phyloP scores from a whole-genome alignment of 2,113 vertebrate species.

The Neolamprologus sp. region DNA sequence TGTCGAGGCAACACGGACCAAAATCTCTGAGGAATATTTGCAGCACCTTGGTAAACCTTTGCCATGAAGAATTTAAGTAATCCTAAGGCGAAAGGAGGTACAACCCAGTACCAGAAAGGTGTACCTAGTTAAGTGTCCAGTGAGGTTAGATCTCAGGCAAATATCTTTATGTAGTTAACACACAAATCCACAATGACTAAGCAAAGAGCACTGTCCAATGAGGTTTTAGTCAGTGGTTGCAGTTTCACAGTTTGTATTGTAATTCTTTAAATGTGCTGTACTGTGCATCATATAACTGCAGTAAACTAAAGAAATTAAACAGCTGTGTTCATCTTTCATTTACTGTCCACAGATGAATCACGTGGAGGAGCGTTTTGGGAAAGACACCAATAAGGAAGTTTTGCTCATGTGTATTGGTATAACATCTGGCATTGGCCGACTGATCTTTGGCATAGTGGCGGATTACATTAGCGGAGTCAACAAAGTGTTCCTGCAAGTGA shows the following conservation, averaged over 20 bases:
- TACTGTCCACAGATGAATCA: constrained; percentile 80
- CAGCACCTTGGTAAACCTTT: not conserved
- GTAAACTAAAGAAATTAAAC: not conserved
- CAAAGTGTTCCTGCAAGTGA: constrained; percentile 94
- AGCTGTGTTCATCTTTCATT: not conserved
- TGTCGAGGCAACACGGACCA: not conserved
- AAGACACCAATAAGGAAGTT: constrained; percentile 74
- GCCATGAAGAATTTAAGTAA: not conserved
- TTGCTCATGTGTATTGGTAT: constrained; percentile 90
- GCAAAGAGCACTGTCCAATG: not conserved
- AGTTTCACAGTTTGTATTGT: not conserved
- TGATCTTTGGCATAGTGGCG: constrained; percentile 86
- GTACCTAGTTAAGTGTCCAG: not conserved
- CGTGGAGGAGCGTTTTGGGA: constrained; percentile 79
- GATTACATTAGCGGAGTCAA: constrained; percentile 88
- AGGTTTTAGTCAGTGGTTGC: not conserved
- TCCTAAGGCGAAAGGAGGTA: not conserved
- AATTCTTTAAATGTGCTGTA: not conserved
- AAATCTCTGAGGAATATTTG: not conserved
- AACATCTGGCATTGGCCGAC: constrained; percentile 85
- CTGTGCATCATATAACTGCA: not conserved
- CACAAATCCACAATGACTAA: not conserved
- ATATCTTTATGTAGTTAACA: not conserved
- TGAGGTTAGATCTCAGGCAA: not conserved
- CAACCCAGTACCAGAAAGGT: not conserved